phyloP scores from a whole-genome alignment of 2,797 vertebrate species.

The Sebastes flavidus region DNA sequence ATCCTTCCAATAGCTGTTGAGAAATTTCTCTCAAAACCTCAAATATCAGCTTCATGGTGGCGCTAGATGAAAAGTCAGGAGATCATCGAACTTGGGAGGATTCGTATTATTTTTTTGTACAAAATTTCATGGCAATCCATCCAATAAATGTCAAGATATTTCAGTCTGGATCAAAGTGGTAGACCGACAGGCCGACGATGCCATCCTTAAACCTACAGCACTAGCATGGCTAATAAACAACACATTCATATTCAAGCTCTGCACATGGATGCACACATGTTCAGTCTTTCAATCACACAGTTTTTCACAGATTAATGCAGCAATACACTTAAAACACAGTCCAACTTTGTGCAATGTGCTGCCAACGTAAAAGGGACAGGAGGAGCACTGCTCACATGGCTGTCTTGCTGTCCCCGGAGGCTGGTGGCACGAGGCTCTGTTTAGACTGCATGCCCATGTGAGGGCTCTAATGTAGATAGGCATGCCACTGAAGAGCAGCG shows the following conservation, averaged over 20 bases:
- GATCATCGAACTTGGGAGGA: too few relatives aligned
- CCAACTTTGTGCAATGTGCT: slow-evolving; percentile 29
- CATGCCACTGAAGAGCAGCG: slow-evolving; percentile 55
- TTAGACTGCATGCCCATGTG: slow-evolving; percentile 51
- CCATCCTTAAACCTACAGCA: neutral
- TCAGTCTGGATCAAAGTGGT: neutral
- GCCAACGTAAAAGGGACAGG: slow-evolving; percentile 59
- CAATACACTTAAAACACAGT: slow-evolving; percentile 13
- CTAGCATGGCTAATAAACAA: neutral
- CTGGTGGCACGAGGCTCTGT: slow-evolving; percentile 60
- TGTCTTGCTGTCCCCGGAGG: slow-evolving; percentile 56
- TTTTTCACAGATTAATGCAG: neutral
- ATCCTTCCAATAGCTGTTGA: neutral
- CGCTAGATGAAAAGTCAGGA: neutral
- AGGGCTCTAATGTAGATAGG: slow-evolving; percentile 56
- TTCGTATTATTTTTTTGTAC: too few relatives aligned
- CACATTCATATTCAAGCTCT: neutral
- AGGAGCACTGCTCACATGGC: slow-evolving; percentile 65
- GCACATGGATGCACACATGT: neutral
- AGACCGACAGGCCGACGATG: neutral
- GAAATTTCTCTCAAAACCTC: neutral
- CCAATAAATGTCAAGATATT: neutral
- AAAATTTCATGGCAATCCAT: too few relatives aligned
- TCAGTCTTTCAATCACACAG: neutral
- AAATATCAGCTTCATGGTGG: neutral